A percentile compares a stretch with the other conserved stretches of the same genome.
Conservation (phyloP, 2,888 invertebrate species). For the Folsomia candida region DNA sequence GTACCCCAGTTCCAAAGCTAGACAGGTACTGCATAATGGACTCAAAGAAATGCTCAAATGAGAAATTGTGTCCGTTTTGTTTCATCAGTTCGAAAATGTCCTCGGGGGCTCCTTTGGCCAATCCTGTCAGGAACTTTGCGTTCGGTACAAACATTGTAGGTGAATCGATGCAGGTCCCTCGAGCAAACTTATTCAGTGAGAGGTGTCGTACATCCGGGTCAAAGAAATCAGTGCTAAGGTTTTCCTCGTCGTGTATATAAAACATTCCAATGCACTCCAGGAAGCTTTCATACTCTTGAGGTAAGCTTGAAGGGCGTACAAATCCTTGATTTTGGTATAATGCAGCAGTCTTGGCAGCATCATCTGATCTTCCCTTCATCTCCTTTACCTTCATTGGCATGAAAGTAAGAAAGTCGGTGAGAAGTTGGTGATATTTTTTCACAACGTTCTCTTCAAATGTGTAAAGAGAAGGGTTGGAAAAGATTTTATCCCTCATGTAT, state of each 20-base stretch:
- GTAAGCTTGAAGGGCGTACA: conserved; percentile 60
- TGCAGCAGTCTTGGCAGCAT: conserved; percentile 75
- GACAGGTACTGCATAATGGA: conserved; percentile 62
- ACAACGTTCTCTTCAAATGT: conserved; percentile 65
- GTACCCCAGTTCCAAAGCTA: conserved; percentile 26
- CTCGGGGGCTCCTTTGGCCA: conserved; percentile 75
- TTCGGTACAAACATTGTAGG: conserved; percentile 81
- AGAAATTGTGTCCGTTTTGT: conserved; percentile 64
- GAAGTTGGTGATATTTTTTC: conserved; percentile 74
- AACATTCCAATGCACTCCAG: conserved; percentile 74
- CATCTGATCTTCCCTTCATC: conserved; percentile 79
- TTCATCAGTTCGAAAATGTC: conserved; percentile 76
- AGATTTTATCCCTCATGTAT: conserved; percentile 40
- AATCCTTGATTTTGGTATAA: conserved; percentile 60
- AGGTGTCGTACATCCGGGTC: conserved; percentile 51
- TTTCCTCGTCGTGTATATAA: conserved; percentile 69
- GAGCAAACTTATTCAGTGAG: conserved; percentile 82
- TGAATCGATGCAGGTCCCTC: conserved; percentile 79
- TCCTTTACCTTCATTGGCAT: conserved; percentile 90
- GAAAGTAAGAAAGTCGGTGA: conserved; percentile 87
- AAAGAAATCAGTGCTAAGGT: conserved; percentile 61
- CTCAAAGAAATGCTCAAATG: conserved; percentile 81
- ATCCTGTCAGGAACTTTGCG: conserved; percentile 77
- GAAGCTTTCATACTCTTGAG: conserved; percentile 79
- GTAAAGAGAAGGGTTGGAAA: conserved; percentile 24